These are phyloP conservation scores for Sapajus apella DNA, from an alignment of 2,113 vertebrate genomes.

Conservation along the genomic window DNA sequence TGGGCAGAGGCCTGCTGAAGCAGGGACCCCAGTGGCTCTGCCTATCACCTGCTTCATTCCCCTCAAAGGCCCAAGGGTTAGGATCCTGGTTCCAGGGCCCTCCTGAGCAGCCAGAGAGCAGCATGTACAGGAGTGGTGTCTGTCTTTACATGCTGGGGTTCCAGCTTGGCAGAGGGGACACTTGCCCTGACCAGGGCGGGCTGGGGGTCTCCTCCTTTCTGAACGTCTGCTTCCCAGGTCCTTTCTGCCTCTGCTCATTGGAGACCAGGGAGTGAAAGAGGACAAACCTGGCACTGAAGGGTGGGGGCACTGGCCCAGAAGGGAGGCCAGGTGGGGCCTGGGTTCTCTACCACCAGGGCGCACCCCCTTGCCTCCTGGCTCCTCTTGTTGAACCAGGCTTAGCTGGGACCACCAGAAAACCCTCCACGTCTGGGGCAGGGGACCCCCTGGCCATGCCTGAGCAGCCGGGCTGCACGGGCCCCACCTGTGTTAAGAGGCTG, in stretches of 20 bases:
- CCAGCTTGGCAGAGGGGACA: rapidly evolving
- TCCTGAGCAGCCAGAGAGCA: rapidly evolving
- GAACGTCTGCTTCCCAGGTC: too few species aligned
- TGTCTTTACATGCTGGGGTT: rapidly evolving
- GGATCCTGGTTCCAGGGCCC: background rate
- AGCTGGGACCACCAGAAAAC: background rate
- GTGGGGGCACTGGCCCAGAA: background rate
- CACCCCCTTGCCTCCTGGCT: too few species aligned
- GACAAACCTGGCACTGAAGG: rapidly evolving
- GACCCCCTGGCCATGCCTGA: background rate
- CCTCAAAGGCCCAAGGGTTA: rapidly evolving
- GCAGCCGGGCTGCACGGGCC: background rate
- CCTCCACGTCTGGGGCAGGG: rapidly evolving
- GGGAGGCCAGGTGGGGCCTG: too few species aligned
- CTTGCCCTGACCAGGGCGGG: rapidly evolving
- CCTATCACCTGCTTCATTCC: background rate
- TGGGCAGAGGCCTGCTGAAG: background rate
- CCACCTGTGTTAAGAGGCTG: rapidly evolving
- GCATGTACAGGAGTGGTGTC: rapidly evolving
- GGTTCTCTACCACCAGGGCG: background rate
- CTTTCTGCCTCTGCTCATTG: rapidly evolving
- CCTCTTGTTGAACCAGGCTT: background rate
- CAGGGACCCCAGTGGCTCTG: background rate
- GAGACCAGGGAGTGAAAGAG: too few species aligned
- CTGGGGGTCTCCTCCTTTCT: background rate